Conservation (phyloP, 2,888 invertebrate genomes). For the Microctonus brassicae region DNA sequence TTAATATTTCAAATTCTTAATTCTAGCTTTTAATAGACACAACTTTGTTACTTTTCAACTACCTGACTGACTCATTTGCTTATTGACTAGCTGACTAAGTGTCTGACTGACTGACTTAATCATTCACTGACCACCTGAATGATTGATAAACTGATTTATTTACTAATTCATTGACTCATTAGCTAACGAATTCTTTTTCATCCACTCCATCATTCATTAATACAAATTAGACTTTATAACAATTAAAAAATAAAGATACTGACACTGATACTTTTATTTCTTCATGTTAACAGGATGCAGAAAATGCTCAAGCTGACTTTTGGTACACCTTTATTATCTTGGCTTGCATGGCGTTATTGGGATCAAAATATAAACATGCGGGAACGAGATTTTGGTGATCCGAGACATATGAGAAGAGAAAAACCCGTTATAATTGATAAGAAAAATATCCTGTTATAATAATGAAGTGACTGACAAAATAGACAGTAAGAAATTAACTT, state of each 20-base stretch:
- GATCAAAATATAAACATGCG: constrained; percentile 23
- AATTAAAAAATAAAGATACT: neutral
- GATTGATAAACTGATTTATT: no score
- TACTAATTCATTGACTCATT: no score
- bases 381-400: constrained; percentile 31
- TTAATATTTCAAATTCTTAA: no score
- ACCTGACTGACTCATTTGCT: no score
- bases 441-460: constrained; percentile 16
- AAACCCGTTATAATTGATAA: constrained; percentile 13
- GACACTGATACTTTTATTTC: neutral
- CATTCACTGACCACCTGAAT: no score
- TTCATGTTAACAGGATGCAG: constrained; percentile 26
- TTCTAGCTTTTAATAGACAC: no score
- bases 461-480: constrained; percentile 33
- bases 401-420: constrained; percentile 28
- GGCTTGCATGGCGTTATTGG: neutral
- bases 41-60: no score
- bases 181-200: no score
- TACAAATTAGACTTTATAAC: neutral
- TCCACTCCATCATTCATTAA: no score
- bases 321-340: neutral
- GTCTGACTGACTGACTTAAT: no score
- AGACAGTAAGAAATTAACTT: constrained; percentile 45
- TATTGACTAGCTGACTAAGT: no score
- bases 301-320: neutral